These are phyloP conservation scores for Borostomias antarcticus DNA, from an alignment of 2,797 vertebrate genomes.

Conservation along the genomic window DNA sequence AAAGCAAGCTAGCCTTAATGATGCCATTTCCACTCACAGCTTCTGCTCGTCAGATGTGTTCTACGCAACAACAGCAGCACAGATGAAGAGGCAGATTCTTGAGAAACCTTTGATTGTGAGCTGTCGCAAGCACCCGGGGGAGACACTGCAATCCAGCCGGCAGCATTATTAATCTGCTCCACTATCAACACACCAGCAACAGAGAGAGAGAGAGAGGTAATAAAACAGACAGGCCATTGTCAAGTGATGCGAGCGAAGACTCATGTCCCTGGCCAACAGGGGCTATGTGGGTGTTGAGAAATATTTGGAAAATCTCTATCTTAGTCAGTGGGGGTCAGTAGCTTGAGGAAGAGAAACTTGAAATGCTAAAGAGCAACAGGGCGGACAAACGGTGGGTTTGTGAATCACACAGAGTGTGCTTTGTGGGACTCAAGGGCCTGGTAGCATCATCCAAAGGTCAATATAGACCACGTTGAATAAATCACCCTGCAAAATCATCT, in stretches of 20 bases:
- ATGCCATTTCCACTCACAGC: background rate
- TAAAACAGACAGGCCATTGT: conserved; percentile 64
- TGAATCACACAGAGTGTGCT: conserved; percentile 68
- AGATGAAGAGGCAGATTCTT: conserved; percentile 39
- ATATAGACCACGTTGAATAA: conserved; percentile 55
- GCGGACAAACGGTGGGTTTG: conserved; percentile 71
- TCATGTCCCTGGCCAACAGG: conserved; percentile 46
- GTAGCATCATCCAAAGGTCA: conserved; percentile 63
- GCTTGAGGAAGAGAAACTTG: conserved; percentile 51
- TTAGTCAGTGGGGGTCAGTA: conserved; percentile 53
- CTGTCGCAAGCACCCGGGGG: conserved; percentile 40
- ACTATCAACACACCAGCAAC: conserved; percentile 29
- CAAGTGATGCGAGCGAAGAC: conserved; percentile 37
- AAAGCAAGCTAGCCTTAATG: background rate
- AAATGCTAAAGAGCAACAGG: conserved; percentile 55
- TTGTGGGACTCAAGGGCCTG: conserved; percentile 58
- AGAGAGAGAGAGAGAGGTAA: conserved; percentile 31
- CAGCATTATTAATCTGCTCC: conserved; percentile 27
- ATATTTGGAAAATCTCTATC: conserved; percentile 73
- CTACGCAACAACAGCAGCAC: conserved; percentile 1
- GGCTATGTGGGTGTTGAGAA: conserved; percentile 70
- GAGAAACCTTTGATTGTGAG: conserved; percentile 40
- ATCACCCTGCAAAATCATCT: conserved; percentile 30
- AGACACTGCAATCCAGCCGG: conserved; percentile 39
- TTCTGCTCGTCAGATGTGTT: background rate